Evolutionary conservation across 2,113 vertebrate species (phyloP).

Genomic region (Perccottus glenii): DNA sequence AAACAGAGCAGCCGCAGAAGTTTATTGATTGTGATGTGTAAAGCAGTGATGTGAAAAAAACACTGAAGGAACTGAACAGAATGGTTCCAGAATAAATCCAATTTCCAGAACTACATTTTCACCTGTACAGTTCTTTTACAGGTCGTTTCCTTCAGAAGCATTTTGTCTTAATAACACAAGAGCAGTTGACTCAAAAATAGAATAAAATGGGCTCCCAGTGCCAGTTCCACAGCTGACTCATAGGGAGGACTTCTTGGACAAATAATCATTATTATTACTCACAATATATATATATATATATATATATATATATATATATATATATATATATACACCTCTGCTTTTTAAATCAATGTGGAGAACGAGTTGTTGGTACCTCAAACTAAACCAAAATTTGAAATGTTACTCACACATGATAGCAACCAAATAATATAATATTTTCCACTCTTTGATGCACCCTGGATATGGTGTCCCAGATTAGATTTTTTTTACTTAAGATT

Average conservation of each 20-base stretch:
- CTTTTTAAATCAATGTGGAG: conserved; percentile 10
- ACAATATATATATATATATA: too few relatives aligned
- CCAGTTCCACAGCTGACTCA: background rate
- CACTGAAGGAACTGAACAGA: background rate
- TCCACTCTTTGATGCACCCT: too few relatives aligned
- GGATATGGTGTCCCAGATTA: too few relatives aligned
- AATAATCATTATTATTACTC: conserved; percentile 4
- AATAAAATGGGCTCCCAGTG: background rate
- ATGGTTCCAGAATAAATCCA: background rate
- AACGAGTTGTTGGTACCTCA: background rate
- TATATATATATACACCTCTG: conserved; percentile 5
- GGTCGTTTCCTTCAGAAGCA: background rate
- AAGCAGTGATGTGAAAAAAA: conserved; percentile 1
- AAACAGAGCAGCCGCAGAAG: background rate
- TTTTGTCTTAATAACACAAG: background rate
- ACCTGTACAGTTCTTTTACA: background rate
- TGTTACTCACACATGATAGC: too few relatives aligned
- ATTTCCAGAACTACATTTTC: background rate
- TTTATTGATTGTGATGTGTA: background rate
- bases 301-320: too few relatives aligned
- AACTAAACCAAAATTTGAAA: background rate
- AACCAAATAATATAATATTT: too few relatives aligned
- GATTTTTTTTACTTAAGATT: too few relatives aligned
- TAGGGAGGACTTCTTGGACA: conserved; percentile 8
- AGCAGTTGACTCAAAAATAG: background rate